A percentile compares a stretch with the other conserved stretches of the same genome.
phyloP scores from a whole-genome alignment of 2,113 vertebrate species.

The Murina feae region DNA sequence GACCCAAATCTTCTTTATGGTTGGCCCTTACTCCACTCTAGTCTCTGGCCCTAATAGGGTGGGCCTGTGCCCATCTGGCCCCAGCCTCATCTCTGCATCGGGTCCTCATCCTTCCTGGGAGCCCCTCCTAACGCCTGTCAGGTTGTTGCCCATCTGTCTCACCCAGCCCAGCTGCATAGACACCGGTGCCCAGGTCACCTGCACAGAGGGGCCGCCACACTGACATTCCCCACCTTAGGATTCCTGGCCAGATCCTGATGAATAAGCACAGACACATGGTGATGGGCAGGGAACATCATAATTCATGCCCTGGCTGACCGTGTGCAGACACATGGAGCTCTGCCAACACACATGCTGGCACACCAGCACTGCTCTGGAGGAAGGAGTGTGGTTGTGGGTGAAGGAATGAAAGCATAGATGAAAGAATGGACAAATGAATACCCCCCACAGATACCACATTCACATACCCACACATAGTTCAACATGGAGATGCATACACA shows the following conservation, averaged over 20 bases:
- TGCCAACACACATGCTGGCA: background rate
- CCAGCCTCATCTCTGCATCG: background rate
- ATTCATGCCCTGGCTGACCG: background rate
- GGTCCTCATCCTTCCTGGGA: background rate
- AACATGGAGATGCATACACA: background rate
- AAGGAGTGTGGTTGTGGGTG: background rate
- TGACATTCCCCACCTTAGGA: background rate
- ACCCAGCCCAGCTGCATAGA: background rate
- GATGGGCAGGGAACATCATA: rapidly evolving
- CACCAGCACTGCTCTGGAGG: background rate
- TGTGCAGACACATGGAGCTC: background rate
- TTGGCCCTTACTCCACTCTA: background rate
- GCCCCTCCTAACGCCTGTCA: background rate
- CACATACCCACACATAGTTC: background rate
- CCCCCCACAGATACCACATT: background rate
- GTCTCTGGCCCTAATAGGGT: background rate
- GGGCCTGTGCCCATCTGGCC: background rate
- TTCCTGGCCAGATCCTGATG: background rate
- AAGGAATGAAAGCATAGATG: background rate
- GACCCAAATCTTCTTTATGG: background rate
- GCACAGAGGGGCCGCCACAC: background rate
- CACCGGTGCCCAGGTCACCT: background rate
- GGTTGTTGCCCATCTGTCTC: background rate
- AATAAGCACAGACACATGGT: background rate
- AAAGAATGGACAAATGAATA: background rate